Evolutionary conservation across 2,888 invertebrate genomes (phyloP).

Genomic region (Acleris sparsana): DNA sequence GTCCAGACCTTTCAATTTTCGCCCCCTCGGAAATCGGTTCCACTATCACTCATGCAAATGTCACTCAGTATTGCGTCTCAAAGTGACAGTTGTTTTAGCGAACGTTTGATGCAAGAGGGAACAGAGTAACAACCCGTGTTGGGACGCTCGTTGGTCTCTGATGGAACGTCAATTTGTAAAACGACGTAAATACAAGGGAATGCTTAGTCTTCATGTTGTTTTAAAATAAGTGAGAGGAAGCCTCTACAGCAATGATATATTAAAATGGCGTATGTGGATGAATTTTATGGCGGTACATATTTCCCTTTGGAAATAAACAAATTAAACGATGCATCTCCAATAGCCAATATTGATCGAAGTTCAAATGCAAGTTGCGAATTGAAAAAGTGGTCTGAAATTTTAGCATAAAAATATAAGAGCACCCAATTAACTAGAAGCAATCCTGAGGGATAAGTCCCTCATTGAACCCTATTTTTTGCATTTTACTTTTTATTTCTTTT

Average conservation of each 20-base stretch:
- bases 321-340: conserved; percentile 12
- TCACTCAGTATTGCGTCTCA: conserved; percentile 8
- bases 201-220: no score
- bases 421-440: no score
- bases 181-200: neutral
- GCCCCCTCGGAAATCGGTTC: neutral
- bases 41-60: neutral
- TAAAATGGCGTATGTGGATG: neutral
- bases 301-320: neutral
- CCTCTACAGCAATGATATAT: no score
- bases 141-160: conserved; percentile 10
- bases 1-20: neutral
- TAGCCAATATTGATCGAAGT: conserved; percentile 12
- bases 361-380: conserved; percentile 7
- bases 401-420: no score
- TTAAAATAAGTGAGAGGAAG: no score
- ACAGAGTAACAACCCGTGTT: conserved; percentile 22
- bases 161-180: neutral
- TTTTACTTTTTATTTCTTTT: no score
- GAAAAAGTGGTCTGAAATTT: neutral
- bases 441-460: no score
- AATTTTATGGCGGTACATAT: neutral
- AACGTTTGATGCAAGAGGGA: neutral
- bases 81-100: conserved; percentile 22
- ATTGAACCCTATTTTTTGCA: no score